A percentile compares a stretch with the other conserved stretches of the same genome.
Conservation (phyloP, 1,140 invertebrate species). For the Asobara japonica region DNA sequence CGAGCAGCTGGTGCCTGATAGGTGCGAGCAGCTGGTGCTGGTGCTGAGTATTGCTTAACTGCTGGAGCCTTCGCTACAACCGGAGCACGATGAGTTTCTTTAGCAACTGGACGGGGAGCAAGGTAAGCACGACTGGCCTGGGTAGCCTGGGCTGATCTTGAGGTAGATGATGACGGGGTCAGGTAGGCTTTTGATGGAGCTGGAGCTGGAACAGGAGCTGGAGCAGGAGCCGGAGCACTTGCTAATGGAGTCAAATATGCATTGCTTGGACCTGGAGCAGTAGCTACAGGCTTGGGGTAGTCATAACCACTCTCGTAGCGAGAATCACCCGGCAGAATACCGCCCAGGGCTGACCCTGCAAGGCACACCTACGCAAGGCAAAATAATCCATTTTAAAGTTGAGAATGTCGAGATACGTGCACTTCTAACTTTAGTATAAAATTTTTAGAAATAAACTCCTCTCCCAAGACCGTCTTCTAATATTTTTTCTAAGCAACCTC, state of each 20-base stretch:
- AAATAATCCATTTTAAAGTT: too few relatives aligned
- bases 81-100: too few relatives aligned
- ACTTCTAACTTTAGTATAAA: too few relatives aligned
- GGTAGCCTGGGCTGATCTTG: neutral
- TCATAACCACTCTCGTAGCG: slow-evolving; percentile 51
- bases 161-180: too few relatives aligned
- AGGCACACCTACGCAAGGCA: slow-evolving; percentile 35
- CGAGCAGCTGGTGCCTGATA: neutral
- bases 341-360: slow-evolving; percentile 40
- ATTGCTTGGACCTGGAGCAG: neutral
- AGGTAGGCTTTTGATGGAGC: too few relatives aligned
- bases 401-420: too few relatives aligned
- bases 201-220: too few relatives aligned
- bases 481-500: too few relatives aligned
- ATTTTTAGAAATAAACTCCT: too few relatives aligned
- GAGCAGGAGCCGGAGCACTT: too few relatives aligned
- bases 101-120: neutral
- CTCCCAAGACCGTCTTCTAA: too few relatives aligned
- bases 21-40: neutral
- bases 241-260: neutral
- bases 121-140: neutral
- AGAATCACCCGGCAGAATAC: slow-evolving; percentile 56
- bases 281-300: slow-evolving; percentile 30
- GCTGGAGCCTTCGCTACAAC: too few relatives aligned
- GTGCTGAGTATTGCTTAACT: neutral